Base-by-base conservation (phyloP, 1,140 invertebrate species). In the Philotrypesis tridentata region DNA sequence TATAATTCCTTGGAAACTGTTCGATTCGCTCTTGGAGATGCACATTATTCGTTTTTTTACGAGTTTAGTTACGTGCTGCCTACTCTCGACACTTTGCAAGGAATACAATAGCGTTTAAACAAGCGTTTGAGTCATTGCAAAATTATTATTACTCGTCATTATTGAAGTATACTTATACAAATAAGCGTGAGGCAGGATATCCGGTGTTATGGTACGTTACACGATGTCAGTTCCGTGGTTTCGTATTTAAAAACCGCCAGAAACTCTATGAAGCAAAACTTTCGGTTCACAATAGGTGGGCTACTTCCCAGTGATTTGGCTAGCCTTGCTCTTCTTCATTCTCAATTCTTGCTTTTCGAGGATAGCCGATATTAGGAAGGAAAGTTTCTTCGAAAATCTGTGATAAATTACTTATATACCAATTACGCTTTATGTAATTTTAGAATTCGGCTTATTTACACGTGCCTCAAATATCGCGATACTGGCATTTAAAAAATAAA, bases 141-240 rank as follows among this genome's bases (percentile, higher is more conserved):
- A 1, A 55, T 37, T 9, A 55, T 55, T n/a, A 21, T 17, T 55
- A 55, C 12, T 14, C 12, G 21, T 8, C 48, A 55, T 55, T 55
- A 7, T 1, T 21, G n/a, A 55, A 17, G 7, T 11, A 43, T 1
- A 55, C 48, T 55, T 55, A n/a, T 6, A 31, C 0, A 73, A 73
- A 73, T 73, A 73, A 73, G 43, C 71, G 71, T 73, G 71, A 60
- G 71, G 31, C 43, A 73, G 71, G 48, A 55, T 60, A 25, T 60
- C 25, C 71, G 43, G 40, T 73, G 14, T 55, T 73, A 29, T 68
- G 17, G 17, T 9, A 25, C 29, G 23, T 67, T 67, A 67, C 11
- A 25, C 9, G 1, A 31, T 68, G 27, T 25, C 6, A 68, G 5
- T 29, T 29, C 33, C 33, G 25, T 23, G 14, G 21, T 70, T n/a